Evolutionary conservation across 2,113 vertebrate genomes (phyloP), one percentile per base, ranked within the genome.

Genomic region (Benitochromis conjunctus): DNA sequence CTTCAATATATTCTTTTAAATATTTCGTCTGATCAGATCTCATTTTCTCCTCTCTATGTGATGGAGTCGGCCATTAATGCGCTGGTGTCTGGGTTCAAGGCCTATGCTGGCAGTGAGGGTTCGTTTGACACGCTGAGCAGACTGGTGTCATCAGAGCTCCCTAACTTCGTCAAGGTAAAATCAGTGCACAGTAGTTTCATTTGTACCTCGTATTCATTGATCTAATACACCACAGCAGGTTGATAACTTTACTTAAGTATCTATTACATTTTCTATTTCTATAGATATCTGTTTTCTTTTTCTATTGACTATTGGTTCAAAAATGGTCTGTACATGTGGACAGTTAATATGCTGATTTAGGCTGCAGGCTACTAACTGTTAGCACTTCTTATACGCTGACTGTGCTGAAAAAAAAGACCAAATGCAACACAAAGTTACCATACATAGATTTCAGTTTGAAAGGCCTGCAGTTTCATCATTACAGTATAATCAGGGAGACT

Each of bases 81-180:
- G 6, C 77, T 92, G 69, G 86, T 92, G 85, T 81, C 87, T 60
- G 82, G 90, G 88, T 94, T 94, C 60, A 93, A 89, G 81, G 13
- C 19, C 1, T 92, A 82, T 4, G 79, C 92, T 51, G 86, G 86
- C 29, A 85, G 18, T 4, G 86, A 94, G 16, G 90, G 85, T 53
- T 92, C 81, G 34, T 60, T 79, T 10, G 86, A 90, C 84, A 94
- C 58, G 1, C 85, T 93, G 58, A 92, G 90, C 86, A 85, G 46
- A 78, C 84, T 91, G 57, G 79, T 93, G 34, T 66, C 34, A n/a
- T 46, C 88, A 55, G 81, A 93, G 83, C 90, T 94, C 5, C 69
- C 82, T 3, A 88, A 69, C 84, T 82, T 93, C 29, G 21, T 95
- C 38, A 90, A 88, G 88, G 91, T 94, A 82, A 21, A 62, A 13